Conservation (phyloP, 2,797 vertebrate genomes). For the Huso huso region DNA sequence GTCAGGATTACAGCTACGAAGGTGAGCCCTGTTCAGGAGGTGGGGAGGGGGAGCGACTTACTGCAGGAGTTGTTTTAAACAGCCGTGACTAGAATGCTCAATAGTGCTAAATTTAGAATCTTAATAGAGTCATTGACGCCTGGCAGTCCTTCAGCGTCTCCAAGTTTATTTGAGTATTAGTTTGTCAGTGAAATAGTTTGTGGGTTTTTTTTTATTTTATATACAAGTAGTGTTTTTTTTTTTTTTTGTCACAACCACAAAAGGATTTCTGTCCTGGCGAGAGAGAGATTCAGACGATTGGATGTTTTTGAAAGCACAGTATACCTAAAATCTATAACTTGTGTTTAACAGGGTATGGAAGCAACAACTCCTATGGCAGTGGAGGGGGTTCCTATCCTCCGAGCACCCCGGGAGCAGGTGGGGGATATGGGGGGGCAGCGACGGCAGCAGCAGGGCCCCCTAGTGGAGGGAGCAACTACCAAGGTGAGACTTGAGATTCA, state of each 20-base stretch:
- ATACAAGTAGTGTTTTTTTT: too few species aligned
- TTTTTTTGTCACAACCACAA: too few species aligned
- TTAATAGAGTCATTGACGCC: too few species aligned
- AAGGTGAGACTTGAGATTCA: conserved; percentile 51
- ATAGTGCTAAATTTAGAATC: background rate
- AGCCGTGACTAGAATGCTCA: background rate
- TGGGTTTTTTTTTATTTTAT: too few species aligned
- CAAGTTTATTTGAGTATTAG: background rate
- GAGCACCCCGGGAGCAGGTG: conserved; percentile 53
- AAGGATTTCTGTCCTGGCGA: too few species aligned
- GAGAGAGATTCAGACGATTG: background rate
- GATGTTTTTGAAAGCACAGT: background rate
- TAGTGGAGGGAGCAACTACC: conserved; percentile 53
- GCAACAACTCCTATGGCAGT: conserved; percentile 53
- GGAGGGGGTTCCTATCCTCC: conserved; percentile 53
- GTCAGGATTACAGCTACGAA: conserved; percentile 82
- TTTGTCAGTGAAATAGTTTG: background rate
- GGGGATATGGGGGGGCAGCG: conserved; percentile 25
- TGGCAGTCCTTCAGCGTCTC: too few species aligned
- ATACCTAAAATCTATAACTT: background rate
- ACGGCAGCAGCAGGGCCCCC: conserved; percentile 26
- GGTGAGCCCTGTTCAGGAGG: conserved; percentile 54
- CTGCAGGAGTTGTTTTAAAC: background rate
- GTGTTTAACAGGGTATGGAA: conserved; percentile 38
- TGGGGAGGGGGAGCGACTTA: background rate